Evolutionary conservation across 2,888 invertebrate species (phyloP), one percentile per base, ranked within the genome.

Genomic region (Chymomyza fuscimana): DNA sequence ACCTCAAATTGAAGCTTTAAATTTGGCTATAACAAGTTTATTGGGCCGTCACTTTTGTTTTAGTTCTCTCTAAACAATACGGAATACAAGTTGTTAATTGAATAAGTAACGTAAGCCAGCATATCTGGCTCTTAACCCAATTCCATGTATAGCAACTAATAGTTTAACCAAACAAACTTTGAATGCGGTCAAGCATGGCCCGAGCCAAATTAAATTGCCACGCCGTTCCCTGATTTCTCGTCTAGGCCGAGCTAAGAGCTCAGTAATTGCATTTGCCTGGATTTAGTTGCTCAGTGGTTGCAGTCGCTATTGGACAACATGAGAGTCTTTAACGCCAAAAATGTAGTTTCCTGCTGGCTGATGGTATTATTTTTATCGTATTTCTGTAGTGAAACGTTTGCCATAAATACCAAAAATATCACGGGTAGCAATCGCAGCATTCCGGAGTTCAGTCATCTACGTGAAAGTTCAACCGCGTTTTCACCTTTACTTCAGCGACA

Each of bases 81-180:
- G 4, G 12, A 12, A 46, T 46, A 25, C 66, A 73, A 78, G 68
- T 56, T 87, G 89, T 74, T 88, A 86, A 86, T 86, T 86, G 40
- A 88, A 88, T 82, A 87, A 80, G 77, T 58, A 25, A 4, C 10
- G 12, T 12, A 12, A 10, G 10, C 4, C 40, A 12, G 40, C 40
- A 46, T 46, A 76, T 61, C 63, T 63, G 36, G 65, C 32, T 51
- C 61, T 70, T 77, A 78, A 77, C 76, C 81, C 73, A 59, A 73
- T 86, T 76, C 50, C 58, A 0, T 9, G 56, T 63, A 54, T 19
- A 1, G 15, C 10, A 63, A 65, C 70, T 78, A 80, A 82, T 73
- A 72, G 62, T 29, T 77, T 74, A 5, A 12, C 22, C 70, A 87
- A 82, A 86, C 70, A 86, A 40, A 19, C 22, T 63, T 65, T 59